Base-by-base conservation (phyloP, 1,140 invertebrate genomes). In the Tetramorium parvispinum region DNA sequence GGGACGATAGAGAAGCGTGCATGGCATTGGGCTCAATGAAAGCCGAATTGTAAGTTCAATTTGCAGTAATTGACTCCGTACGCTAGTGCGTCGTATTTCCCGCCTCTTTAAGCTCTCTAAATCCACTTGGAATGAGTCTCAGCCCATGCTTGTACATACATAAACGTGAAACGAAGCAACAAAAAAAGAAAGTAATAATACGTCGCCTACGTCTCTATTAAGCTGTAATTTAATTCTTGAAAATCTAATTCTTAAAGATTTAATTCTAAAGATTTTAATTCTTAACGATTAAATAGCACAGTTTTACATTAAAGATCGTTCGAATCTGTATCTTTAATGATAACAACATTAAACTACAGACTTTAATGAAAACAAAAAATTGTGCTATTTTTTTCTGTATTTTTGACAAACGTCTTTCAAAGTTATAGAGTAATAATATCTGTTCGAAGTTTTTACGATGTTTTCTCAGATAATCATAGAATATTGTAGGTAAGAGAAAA, bases 11-110 rank as follows among this genome's bases (percentile, higher is more conserved):
- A 78, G 46, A 4, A 68, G 16, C 59, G 46, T 27, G 37, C 21
- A 21, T 68, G 51, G 53, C 43, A 24, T 32, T 51, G 24, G 40
- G 37, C 40, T 49, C 68, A 61, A 83, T 83, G 79, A 55, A 83
- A 83, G 53, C 51, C 40, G 66, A 73, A 75, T 55, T 75, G 53
- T 49, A 83, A 83, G 79, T 83, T 83, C 68, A 83, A 83, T 83
- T 75, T 59, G 53, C 40, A 43, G 53, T 83, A 83, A 75, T 75
- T 75, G 79, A 83, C 79, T 73, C 68, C 27, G 68, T 46, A 53
- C 66, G 37, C 24, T 24, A 27, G 51, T 55, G 24, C 32, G 24
- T 57, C 66, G 79, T 73, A 49, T 46, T 75, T 59, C 53, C 18
- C 43, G 53, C 55, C 79, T 57, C 53, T 75, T 75, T 83, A 55